Evolutionary conservation across 2,888 invertebrate species (phyloP).

Genomic region (Pelosia muscerda): DNA sequence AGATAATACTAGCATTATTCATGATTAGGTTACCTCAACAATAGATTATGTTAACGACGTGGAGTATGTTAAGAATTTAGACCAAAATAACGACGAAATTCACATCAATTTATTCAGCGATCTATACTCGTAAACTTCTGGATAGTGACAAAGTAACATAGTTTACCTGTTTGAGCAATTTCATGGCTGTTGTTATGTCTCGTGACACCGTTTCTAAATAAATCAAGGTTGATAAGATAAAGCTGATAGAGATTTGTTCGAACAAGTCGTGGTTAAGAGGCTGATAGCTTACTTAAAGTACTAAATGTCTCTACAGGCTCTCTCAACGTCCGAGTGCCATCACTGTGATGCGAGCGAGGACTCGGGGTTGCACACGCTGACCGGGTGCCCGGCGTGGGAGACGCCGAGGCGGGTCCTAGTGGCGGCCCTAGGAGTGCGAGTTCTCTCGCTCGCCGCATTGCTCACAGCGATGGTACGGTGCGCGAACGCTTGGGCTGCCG

Average conservation of each 20-base stretch:
- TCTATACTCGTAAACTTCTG: neutral
- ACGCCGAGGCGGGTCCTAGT: too few relatives aligned
- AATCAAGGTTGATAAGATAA: conserved; percentile 76
- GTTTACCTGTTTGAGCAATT: conserved; percentile 20
- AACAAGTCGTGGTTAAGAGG: conserved; percentile 51
- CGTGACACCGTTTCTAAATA: conserved; percentile 68
- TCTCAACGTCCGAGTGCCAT: too few relatives aligned
- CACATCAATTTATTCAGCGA: neutral
- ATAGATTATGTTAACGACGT: conserved; percentile 14
- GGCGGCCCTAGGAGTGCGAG: too few relatives aligned
- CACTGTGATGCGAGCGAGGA: too few relatives aligned
- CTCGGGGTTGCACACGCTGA: too few relatives aligned
- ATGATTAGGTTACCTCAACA: conserved; percentile 3
- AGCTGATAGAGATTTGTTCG: conserved; percentile 60
- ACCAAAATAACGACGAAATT: conserved; percentile 7
- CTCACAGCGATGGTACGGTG: too few relatives aligned
- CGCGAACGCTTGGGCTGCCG: too few relatives aligned
- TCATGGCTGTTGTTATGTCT: conserved; percentile 44
- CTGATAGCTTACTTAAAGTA: conserved; percentile 44
- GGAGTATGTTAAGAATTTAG: conserved; percentile 18
- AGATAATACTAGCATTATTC: conserved; percentile 8
- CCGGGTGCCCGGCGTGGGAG: too few relatives aligned
- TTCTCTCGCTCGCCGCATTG: too few relatives aligned
- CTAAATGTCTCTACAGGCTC: too few relatives aligned
- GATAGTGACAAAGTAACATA: conserved; percentile 5